Percentiles rank a stretch among this genome's conserved stretches.
phyloP scores from a whole-genome alignment of 2,113 vertebrate genomes.

The Phalacrocorax brasilianus region DNA sequence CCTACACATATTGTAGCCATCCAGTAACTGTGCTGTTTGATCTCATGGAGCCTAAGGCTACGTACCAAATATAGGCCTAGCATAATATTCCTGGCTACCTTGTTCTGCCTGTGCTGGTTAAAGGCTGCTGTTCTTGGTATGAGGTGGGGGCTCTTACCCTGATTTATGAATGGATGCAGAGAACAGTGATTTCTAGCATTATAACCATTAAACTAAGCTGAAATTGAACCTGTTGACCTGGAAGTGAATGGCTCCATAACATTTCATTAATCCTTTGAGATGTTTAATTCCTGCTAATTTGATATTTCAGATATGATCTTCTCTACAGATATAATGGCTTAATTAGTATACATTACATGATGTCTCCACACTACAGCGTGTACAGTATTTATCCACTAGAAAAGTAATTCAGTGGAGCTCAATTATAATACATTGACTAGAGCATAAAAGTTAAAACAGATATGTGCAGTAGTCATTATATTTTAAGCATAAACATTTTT shows the following conservation, averaged over 20 bases:
- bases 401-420: conserved; percentile 52
- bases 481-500: conserved; percentile 31
- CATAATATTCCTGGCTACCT: not conserved
- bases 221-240: conserved; percentile 61
- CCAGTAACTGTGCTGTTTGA: not conserved
- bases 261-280: conserved; percentile 63
- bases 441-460: not conserved
- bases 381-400: conserved; percentile 58
- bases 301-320: conserved; percentile 63
- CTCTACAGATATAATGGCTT: conserved; percentile 62
- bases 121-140: not conserved
- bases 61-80: not conserved
- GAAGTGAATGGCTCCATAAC: conserved; percentile 53
- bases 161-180: not conserved
- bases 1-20: not conserved
- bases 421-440: conserved; percentile 42
- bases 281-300: conserved; percentile 67
- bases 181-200: conserved; percentile 43
- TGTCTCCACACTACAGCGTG: conserved; percentile 42
- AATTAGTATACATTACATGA: conserved; percentile 67
- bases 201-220: conserved; percentile 45
- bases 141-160: not conserved
- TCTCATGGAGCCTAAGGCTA: not conserved
- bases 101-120: not conserved
- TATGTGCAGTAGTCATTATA: not conserved